phyloP scores from a whole-genome alignment of 2,888 invertebrate species.

The Drosophila anomalipes region DNA sequence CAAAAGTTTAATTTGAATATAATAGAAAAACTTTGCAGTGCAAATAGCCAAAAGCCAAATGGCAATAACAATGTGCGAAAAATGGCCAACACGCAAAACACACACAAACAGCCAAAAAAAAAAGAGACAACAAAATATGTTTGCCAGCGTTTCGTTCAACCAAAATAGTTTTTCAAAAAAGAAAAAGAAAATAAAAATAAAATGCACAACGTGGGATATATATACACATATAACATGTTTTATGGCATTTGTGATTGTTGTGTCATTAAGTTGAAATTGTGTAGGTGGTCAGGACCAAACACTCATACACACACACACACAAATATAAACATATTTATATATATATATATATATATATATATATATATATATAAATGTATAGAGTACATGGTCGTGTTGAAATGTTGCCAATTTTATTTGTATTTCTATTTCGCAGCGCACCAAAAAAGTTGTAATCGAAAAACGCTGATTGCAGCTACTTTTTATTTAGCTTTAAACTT shows the following conservation, averaged over 20 bases:
- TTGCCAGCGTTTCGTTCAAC: conserved; percentile 40
- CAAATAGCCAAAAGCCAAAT: conserved; percentile 63
- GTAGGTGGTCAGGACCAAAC: conserved; percentile 65
- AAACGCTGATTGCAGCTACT: conserved; percentile 53
- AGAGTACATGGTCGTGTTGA: conserved; percentile 52
- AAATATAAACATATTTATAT: conserved; percentile 7
- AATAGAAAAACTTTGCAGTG: conserved; percentile 76
- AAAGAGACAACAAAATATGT: not conserved
- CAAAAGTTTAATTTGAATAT: conserved; percentile 80
- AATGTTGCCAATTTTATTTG: conserved; percentile 70
- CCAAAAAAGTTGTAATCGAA: conserved; percentile 78
- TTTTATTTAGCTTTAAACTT: conserved; percentile 16
- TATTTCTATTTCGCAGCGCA: conserved; percentile 54
- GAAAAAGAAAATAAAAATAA: conserved; percentile 20
- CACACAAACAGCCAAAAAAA: conserved; percentile 15
- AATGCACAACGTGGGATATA: conserved; percentile 7
- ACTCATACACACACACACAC: conserved; percentile 29
- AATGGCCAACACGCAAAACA: conserved; percentile 31
- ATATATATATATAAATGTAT: conserved; percentile 1
- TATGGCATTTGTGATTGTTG: conserved; percentile 81
- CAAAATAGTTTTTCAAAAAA: conserved; percentile 55
- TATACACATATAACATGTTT: conserved; percentile 68
- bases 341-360: conserved; percentile 5
- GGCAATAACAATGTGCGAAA: conserved; percentile 55
- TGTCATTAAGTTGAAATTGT: conserved; percentile 82